phyloP scores from a whole-genome alignment of 2,797 vertebrate species.

The Nannoperca obscura region DNA sequence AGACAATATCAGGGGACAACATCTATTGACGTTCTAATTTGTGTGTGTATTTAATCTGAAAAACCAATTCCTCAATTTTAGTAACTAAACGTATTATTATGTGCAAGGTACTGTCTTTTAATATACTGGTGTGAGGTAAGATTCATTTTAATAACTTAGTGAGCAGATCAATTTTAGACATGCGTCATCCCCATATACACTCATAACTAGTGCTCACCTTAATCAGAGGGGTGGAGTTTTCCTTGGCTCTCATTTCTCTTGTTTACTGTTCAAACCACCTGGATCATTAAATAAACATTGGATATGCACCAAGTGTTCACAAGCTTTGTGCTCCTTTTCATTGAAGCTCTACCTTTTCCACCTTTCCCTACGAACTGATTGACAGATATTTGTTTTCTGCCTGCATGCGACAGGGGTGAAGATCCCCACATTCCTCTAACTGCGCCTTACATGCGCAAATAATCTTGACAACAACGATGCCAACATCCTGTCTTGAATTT shows the following conservation, averaged over 20 bases:
- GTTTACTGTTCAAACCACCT: constrained; percentile 47
- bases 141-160: background rate
- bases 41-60: background rate
- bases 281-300: constrained; percentile 46
- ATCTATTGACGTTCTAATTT: constrained; percentile 1
- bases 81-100: background rate
- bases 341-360: background rate
- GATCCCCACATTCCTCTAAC: constrained; percentile 26
- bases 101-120: background rate
- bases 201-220: background rate
- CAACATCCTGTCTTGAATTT: constrained; percentile 51
- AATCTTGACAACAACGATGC: constrained; percentile 53
- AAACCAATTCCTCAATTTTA: background rate
- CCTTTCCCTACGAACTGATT: constrained; percentile 25
- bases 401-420: constrained; percentile 6
- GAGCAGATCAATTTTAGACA: background rate
- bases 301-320: constrained; percentile 21
- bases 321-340: constrained; percentile 27
- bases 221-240: constrained; percentile 7
- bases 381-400: constrained; percentile 59
- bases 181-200: constrained; percentile 2
- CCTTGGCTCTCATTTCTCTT: constrained; percentile 12
- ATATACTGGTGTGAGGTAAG: background rate
- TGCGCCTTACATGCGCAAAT: constrained; percentile 38
- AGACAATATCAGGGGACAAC: background rate